Base-by-base conservation (phyloP, 2,113 vertebrate genomes). In the Pionites leucogaster region DNA sequence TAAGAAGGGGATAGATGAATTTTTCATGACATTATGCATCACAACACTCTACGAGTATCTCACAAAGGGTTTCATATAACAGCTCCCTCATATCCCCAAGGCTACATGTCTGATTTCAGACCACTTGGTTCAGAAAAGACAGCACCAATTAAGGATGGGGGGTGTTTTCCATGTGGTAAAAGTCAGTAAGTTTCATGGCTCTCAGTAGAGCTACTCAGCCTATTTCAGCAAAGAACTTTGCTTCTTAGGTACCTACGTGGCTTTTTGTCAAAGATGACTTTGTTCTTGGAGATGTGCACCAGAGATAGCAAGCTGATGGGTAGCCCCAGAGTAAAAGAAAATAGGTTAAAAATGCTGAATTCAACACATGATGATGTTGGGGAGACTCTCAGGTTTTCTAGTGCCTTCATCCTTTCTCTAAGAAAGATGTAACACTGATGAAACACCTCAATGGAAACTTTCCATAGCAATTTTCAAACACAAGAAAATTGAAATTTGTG, bases 71-170 rank as follows among this genome's bases (percentile, higher is more conserved):
- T 83, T 63, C 41, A 37, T 23, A 11, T 27, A 41, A 41, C 1
- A 1, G 31, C 11, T 90, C 16, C 22, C 15, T 49, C 4, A 6
- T 0, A 3, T 4, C n/a, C 29, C 15, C 16, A 52, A n/a, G 42
- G 39, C 37, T 63, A n/a, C 41, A 57, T 0, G 1, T 23, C 49
- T 55, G 37, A 91, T 91, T 87, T 78, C 37, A 78, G 93, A 64
- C 37, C 31, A 64, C 33, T 84, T 75, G 31, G 6, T 47, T 89
- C 84, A 89, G 55, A 49, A 59, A 86, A 67, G 17, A 53, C 64
- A 75, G 44, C 37, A 70, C 5, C 24, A 70, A 25, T 47, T 49
- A 68, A 68, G n/a, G 46, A 67, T 42, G 50, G 62, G 81, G 19
- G 5, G 7, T 49, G 28, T 59, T 78, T 96, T 91, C 60, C n/a